These are phyloP conservation scores for Parapristionchus giblindavisi DNA, from an alignment of 2,888 invertebrate species.

Conservation along the genomic window DNA sequence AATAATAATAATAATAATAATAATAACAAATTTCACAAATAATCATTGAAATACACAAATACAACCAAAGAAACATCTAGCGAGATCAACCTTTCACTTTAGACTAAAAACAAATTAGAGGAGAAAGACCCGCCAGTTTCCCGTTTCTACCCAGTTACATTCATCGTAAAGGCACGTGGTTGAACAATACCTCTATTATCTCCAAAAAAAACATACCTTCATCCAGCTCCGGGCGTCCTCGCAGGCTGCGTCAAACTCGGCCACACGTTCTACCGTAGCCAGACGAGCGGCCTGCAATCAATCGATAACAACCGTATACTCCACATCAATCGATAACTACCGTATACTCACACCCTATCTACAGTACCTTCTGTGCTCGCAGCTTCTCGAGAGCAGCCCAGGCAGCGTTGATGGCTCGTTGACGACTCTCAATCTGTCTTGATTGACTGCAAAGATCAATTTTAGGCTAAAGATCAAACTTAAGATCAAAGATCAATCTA, in stretches of 20 bases:
- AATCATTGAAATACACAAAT: no score
- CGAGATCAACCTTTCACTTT: no score
- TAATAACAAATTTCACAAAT: not conserved
- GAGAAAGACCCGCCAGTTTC: no score
- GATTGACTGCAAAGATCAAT: constrained; percentile 70
- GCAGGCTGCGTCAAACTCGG: constrained; percentile 92
- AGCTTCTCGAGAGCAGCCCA: constrained; percentile 63
- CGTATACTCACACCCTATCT: not conserved
- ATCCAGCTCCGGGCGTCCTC: constrained; percentile 98
- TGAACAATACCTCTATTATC: not conserved
- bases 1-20: not conserved
- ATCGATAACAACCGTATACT: not conserved
- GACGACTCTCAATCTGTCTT: constrained; percentile 81
- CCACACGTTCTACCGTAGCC: constrained; percentile 90
- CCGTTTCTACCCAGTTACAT: no score
- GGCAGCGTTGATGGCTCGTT: constrained; percentile 85
- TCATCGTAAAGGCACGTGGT: no score
- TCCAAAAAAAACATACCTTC: constrained; percentile 74
- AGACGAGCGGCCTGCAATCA: constrained; percentile 83
- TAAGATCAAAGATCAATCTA: not conserved
- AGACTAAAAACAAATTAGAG: no score
- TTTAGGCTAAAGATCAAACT: no score
- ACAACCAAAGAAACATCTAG: no score
- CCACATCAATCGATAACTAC: not conserved
- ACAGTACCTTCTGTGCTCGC: constrained; percentile 45